Evolutionary conservation across 1,140 invertebrate species (phyloP), one percentile per base, ranked within the genome.

Genomic region (Ceratina australensis): DNA sequence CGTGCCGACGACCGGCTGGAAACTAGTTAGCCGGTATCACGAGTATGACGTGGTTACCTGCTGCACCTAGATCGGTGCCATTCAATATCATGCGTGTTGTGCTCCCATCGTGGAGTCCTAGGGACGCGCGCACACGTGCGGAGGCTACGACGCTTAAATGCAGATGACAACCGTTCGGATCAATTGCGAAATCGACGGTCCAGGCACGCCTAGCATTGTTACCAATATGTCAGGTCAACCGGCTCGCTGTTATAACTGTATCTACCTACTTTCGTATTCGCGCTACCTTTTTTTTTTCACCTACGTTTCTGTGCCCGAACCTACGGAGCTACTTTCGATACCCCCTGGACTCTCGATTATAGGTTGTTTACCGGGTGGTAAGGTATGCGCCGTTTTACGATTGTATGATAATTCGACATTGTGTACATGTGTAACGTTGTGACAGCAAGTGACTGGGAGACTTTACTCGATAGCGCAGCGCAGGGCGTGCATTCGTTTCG

Each of bases 131-230:
- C 16, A 50, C 65, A 66, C 80, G 80, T 42, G 33, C 33, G 33
- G 33, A 42, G 33, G 33, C 33, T 8, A 42, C 69, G 52, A 67
- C 24, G 52, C 26, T 83, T 42, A 8, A 85, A 87, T 82, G 78
- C 75, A 78, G 72, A 79, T 78, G 74, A 87, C 83, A 66, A 80
- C 65, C 72, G 78, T 72, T 85, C 82, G 80, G 85, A 86, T 86
- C 85, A 79, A 79, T 91, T 91, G 88, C 89, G 81, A 90, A 87
- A 91, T 83, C 54, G 28, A 60, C 72, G 79, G 73, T 42, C 33
- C 33, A 42, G 90, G 87, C 91, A 91, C 91, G 88, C 91, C 91
- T 91, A 87, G 89, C 87, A 91, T 92, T 92, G 91, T 92, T 91
- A 89, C 80, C 79, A 87, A 89, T 89, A 88, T 88, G 87, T 87